Evolutionary conservation across 2,888 invertebrate genomes (phyloP).

Genomic region (Limnephilus auricula): DNA sequence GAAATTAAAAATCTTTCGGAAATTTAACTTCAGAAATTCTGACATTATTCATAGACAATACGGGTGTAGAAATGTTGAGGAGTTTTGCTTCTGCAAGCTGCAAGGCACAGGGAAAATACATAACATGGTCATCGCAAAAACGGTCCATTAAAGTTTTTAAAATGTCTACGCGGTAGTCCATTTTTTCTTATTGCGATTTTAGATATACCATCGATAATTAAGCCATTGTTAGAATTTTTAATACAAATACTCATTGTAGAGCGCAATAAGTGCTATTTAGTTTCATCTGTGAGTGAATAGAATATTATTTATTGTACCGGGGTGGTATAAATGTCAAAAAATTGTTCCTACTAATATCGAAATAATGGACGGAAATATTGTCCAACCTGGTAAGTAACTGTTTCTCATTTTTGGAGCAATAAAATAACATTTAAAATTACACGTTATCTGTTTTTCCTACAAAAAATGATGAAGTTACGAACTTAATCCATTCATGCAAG

Average conservation of each 20-base stretch:
- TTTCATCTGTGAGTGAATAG: conserved; percentile 9
- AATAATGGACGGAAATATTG: conserved; percentile 56
- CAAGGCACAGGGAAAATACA: conserved; percentile 40
- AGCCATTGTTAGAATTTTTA: background rate
- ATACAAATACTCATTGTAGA: background rate
- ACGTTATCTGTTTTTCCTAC: background rate
- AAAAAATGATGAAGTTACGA: background rate
- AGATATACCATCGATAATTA: background rate
- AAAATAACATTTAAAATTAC: background rate
- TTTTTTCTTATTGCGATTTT: conserved; percentile 3
- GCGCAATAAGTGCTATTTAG: background rate
- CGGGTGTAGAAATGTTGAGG: background rate
- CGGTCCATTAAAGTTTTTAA: conserved; percentile 12
- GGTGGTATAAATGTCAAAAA: conserved; percentile 61
- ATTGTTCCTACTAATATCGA: conserved; percentile 10
- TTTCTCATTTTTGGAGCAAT: background rate
- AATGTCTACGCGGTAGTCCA: conserved; percentile 44
- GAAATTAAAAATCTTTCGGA: conserved; percentile 30
- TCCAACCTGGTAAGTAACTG: conserved; percentile 53
- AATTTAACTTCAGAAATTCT: conserved; percentile 26
- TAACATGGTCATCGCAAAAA: conserved; percentile 46
- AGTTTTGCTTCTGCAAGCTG: conserved; percentile 29
- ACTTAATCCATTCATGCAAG: background rate
- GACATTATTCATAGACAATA: background rate
- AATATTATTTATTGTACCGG: conserved; percentile 48